These are phyloP conservation scores for Polietes domitor DNA, from an alignment of 2,888 invertebrate genomes.

Conservation along the genomic window DNA sequence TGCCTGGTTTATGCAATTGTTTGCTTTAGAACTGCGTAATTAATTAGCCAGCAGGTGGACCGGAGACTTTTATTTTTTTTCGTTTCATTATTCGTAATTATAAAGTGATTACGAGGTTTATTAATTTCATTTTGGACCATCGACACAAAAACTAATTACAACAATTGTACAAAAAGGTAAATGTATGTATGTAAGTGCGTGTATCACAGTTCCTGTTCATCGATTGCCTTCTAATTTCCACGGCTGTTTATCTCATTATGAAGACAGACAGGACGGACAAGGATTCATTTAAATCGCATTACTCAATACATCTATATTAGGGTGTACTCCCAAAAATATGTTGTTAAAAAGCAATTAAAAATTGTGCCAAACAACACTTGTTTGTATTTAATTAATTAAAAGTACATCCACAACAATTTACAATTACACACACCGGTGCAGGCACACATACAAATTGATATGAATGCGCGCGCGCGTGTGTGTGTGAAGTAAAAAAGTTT, in stretches of 20 bases:
- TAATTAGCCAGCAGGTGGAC: too few relatives aligned
- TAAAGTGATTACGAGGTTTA: background rate
- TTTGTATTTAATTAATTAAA: constrained; percentile 28
- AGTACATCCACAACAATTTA: background rate
- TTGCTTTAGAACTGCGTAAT: too few relatives aligned
- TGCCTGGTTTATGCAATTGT: too few relatives aligned
- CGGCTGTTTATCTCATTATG: background rate
- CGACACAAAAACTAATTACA: too few relatives aligned
- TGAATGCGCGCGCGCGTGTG: background rate
- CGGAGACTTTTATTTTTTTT: too few relatives aligned
- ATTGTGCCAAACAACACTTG: constrained; percentile 10
- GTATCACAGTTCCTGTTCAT: background rate
- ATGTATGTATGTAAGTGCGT: too few relatives aligned
- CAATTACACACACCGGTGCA: constrained; percentile 9
- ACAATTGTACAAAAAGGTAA: too few relatives aligned
- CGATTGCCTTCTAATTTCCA: background rate
- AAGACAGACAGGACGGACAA: background rate
- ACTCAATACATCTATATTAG: background rate
- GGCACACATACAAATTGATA: background rate
- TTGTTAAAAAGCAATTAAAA: constrained; percentile 14
- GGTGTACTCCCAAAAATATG: too few relatives aligned
- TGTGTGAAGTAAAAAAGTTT: background rate
- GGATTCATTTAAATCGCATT: constrained; percentile 15
- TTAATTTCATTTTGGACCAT: background rate
- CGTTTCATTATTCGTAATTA: background rate